Conservation (phyloP, 2,888 invertebrate genomes). For the Plebejus anna region DNA sequence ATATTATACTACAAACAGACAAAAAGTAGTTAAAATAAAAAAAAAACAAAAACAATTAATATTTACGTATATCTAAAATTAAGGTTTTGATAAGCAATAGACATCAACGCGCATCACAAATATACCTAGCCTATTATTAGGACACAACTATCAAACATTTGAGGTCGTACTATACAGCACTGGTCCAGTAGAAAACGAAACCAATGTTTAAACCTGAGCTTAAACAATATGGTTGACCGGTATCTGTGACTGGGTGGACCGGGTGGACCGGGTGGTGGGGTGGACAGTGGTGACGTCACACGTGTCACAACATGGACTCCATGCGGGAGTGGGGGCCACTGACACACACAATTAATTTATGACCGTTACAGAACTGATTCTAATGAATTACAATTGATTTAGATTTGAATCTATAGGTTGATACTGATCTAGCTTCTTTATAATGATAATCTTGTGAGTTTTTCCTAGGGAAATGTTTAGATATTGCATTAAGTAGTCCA, state of each 20-base stretch:
- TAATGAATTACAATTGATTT: constrained; percentile 16
- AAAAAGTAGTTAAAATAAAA: too few relatives aligned
- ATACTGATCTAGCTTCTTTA: background rate
- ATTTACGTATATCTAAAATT: background rate
- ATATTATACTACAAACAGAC: too few relatives aligned
- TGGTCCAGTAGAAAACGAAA: constrained; percentile 35
- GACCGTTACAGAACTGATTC: constrained; percentile 30
- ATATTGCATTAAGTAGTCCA: too few relatives aligned
- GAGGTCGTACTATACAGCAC: constrained; percentile 27
- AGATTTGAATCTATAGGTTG: constrained; percentile 3
- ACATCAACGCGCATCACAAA: background rate
- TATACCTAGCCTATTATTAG: background rate
- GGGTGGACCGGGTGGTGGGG: constrained; percentile 31
- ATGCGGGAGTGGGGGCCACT: constrained; percentile 46
- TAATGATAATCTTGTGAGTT: background rate
- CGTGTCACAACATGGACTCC: constrained; percentile 25
- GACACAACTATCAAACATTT: constrained; percentile 39
- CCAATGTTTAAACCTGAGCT: constrained; percentile 33
- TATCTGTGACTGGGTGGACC: constrained; percentile 29
- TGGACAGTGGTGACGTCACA: constrained; percentile 35
- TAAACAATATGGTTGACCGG: constrained; percentile 40
- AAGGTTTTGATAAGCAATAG: background rate
- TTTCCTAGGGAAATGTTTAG: background rate
- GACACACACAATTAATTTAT: constrained; percentile 39
- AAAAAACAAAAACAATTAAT: too few relatives aligned